Evolutionary conservation across 2,113 vertebrate species (phyloP).

Genomic region (Leptocoma aspasia): DNA sequence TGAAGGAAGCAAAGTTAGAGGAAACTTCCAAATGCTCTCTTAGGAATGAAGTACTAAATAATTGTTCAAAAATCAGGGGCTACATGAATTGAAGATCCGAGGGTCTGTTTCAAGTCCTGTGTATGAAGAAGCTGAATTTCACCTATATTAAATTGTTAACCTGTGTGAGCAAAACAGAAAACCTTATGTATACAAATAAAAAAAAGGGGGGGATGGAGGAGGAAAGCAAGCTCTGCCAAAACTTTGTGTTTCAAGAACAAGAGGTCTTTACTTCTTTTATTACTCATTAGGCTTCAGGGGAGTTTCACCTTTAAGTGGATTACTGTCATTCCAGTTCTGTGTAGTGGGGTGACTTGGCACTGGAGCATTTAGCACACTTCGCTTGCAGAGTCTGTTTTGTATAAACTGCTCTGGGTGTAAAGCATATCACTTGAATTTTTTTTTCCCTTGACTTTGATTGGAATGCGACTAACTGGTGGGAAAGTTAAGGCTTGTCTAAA

Average conservation of each 20-base stretch:
- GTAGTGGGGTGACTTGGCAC: not conserved
- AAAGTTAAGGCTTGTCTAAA: conserved; percentile 19
- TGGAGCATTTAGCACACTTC: not conserved
- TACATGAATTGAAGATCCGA: not conserved
- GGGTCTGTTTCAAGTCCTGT: not conserved
- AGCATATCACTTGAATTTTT: not conserved
- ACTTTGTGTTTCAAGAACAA: conserved; percentile 6
- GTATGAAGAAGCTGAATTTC: not conserved
- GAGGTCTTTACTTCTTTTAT: conserved; percentile 24
- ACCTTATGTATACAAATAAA: not conserved
- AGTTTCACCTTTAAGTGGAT: conserved; percentile 52
- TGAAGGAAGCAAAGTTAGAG: not conserved
- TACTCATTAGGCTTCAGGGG: conserved; percentile 43
- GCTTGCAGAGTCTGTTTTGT: conserved; percentile 4
- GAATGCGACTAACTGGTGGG: not conserved
- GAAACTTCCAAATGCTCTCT: not conserved
- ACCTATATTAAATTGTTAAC: not conserved
- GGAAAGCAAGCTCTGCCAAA: not conserved
- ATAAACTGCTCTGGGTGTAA: not conserved
- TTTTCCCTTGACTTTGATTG: not conserved
- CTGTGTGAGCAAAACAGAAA: not conserved
- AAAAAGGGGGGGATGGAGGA: accelerated
- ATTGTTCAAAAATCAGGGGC: not conserved
- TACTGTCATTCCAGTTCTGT: conserved; percentile 45
- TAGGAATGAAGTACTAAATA: not conserved